These are phyloP conservation scores for Felis chaus DNA, from an alignment of 2,113 vertebrate genomes.

Conservation along the genomic window DNA sequence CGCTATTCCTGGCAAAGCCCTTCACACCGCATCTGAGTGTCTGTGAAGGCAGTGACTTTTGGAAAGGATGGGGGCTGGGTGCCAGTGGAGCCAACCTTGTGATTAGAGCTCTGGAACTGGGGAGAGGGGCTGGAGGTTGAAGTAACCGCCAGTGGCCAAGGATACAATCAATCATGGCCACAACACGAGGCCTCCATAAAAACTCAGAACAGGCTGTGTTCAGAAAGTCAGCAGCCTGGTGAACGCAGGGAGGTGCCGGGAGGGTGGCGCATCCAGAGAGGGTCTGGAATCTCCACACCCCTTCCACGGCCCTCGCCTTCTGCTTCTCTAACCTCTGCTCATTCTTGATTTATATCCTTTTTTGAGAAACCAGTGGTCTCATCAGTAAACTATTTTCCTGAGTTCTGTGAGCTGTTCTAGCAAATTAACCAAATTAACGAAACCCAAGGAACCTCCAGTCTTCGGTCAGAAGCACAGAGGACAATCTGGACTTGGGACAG, in stretches of 20 bases:
- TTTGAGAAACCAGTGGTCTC: background rate
- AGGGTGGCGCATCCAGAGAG: fast-evolving
- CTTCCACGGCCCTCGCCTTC: background rate
- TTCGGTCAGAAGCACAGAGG: background rate
- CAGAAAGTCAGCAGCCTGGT: background rate
- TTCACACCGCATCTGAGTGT: background rate
- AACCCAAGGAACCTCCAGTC: background rate
- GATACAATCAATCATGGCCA: background rate
- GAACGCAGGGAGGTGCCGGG: fast-evolving
- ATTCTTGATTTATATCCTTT: background rate
- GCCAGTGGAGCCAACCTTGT: background rate
- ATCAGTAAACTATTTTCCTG: background rate
- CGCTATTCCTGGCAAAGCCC: background rate
- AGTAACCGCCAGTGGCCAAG: background rate
- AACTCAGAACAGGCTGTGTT: background rate
- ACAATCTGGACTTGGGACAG: background rate
- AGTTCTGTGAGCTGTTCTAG: background rate
- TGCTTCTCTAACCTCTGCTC: background rate
- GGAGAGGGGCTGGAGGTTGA: background rate
- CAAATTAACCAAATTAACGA: background rate
- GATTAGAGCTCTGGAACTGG: background rate
- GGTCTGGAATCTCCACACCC: background rate
- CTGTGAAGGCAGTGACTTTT: background rate
- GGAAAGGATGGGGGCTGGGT: background rate
- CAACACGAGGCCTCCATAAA: background rate